Evolutionary conservation across 2,888 invertebrate genomes (phyloP).

Genomic region (Zonitis immaculata): DNA sequence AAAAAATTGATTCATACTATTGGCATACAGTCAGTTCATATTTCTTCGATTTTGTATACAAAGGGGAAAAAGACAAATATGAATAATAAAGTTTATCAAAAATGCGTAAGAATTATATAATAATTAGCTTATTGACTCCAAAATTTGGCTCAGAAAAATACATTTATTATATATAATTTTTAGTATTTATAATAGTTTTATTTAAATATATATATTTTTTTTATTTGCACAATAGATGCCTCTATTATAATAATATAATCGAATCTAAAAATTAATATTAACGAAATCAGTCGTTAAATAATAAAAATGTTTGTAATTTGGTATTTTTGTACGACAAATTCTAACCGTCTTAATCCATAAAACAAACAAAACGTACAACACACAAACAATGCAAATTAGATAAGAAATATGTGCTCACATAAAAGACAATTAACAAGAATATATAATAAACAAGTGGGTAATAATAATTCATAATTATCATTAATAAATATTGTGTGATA

Average conservation of each 20-base stretch:
- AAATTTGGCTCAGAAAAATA: constrained; percentile 31
- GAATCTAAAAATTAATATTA: background rate
- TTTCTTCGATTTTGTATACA: constrained; percentile 6
- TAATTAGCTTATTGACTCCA: constrained; percentile 24
- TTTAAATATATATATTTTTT: background rate
- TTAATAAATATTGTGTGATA: background rate
- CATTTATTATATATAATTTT: constrained; percentile 13
- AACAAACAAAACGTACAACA: background rate
- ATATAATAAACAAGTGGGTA: background rate
- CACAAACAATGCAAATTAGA: background rate
- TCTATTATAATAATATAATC: background rate
- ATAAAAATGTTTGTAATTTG: background rate
- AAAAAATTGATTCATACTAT: background rate
- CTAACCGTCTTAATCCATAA: background rate
- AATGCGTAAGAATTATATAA: constrained; percentile 10
- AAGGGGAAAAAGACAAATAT: constrained; percentile 13
- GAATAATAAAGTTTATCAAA: constrained; percentile 13
- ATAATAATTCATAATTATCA: background rate
- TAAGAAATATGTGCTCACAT: background rate
- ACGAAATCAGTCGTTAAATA: background rate
- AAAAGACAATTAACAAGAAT: background rate
- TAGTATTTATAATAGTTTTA: constrained; percentile 1
- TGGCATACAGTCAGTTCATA: constrained; percentile 16
- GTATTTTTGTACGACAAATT: background rate
- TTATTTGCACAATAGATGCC: constrained; percentile 13